A percentile compares a stretch with the other conserved stretches of the same genome.
These are phyloP conservation scores for Lithodes maja DNA, from an alignment of 2,888 invertebrate genomes.

Conservation along the genomic window DNA sequence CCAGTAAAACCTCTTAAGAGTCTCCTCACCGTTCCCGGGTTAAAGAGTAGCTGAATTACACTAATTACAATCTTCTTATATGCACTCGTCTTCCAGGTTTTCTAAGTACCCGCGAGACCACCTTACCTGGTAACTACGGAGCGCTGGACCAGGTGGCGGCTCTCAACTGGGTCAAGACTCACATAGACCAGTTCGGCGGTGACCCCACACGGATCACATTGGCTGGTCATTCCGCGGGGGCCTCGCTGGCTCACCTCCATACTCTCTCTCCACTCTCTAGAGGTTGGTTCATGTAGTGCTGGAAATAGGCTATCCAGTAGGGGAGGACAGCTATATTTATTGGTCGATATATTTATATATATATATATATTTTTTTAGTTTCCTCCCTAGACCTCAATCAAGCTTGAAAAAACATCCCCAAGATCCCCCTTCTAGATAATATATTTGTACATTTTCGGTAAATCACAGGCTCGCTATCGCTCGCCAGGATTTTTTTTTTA, in stretches of 20 bases:
- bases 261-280: conserved; percentile 62
- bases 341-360: too few species aligned
- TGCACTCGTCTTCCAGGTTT: conserved; percentile 73
- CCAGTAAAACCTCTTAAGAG: too few species aligned
- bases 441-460: too few species aligned
- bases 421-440: too few species aligned
- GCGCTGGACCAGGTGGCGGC: conserved; percentile 74
- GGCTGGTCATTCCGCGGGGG: conserved; percentile 73
- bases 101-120: conserved; percentile 72
- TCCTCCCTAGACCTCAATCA: too few species aligned
- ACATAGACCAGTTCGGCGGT: conserved; percentile 73
- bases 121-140: conserved; percentile 73
- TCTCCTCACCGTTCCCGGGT: too few species aligned
- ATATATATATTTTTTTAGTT: too few species aligned
- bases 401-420: too few species aligned
- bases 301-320: too few species aligned
- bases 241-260: conserved; percentile 72
- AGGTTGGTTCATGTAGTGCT: conserved; percentile 27
- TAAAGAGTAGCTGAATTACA: not conserved
- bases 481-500: too few species aligned
- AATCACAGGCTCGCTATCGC: too few species aligned
- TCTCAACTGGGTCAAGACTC: conserved; percentile 73
- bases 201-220: conserved; percentile 73
- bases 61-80: not conserved
- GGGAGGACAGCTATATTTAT: too few species aligned